These are phyloP conservation scores for Psophia crepitans DNA, from an alignment of 2,113 vertebrate species.

Conservation along the genomic window DNA sequence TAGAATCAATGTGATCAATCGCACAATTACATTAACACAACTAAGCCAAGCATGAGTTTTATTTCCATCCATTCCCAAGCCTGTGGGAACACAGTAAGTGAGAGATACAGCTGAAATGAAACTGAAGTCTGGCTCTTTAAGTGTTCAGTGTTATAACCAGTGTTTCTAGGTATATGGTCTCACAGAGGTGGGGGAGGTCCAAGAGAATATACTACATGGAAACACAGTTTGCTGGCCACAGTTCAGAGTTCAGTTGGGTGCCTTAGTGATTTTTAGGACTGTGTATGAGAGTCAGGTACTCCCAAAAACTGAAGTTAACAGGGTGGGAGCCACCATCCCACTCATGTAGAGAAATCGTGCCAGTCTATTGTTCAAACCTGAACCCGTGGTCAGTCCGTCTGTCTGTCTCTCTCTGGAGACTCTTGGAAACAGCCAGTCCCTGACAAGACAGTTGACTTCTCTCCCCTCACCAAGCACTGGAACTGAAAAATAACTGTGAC, in stretches of 20 bases:
- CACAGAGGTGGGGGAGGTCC: not conserved
- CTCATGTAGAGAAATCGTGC: not conserved
- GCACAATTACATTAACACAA: not conserved
- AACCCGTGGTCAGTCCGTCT: rapidly evolving
- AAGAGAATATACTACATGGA: not conserved
- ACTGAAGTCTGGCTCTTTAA: not conserved
- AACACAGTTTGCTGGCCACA: not conserved
- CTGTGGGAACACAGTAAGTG: not conserved
- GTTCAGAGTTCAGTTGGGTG: not conserved
- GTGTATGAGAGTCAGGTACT: not conserved
- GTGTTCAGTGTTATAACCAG: not conserved
- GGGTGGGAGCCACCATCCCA: rapidly evolving
- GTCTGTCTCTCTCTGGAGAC: not conserved
- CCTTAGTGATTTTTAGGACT: not conserved
- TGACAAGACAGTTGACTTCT: not conserved
- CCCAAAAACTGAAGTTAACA: not conserved
- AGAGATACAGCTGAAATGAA: not conserved
- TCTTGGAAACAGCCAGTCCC: not conserved
- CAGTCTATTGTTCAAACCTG: not conserved
- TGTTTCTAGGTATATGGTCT: not conserved
- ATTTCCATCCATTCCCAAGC: not conserved
- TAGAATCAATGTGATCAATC: not conserved
- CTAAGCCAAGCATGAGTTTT: rapidly evolving
- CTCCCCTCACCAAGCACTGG: not conserved
- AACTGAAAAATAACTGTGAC: not conserved